Base-by-base conservation (phyloP, 1,140 invertebrate genomes). In the Cyclargus thomasi region DNA sequence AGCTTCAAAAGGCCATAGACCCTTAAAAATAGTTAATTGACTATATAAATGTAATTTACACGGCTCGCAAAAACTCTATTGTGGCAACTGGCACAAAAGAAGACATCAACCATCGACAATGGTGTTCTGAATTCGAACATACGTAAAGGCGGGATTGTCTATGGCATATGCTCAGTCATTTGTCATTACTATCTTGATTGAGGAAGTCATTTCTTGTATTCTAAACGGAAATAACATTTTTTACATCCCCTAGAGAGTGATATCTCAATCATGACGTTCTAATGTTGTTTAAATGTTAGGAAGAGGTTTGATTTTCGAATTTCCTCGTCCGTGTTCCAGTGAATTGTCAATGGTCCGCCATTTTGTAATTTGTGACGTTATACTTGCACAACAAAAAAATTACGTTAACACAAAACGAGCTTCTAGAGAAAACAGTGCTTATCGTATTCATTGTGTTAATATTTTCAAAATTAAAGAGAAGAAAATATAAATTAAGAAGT, bases 161-260 rank as follows among this genome's bases (percentile, higher is more conserved):
- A 82, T 87, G 82, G 75, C 85, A 89, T 84, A 89, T 86, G 83
- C 74, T 82, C 83, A 77, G 79, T 83, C 83, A 88, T 90, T 88
- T 85, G 86, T 90, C 86, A 88, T 81, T 83, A 76, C 63, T 74
- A 72, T 75, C 75, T 84, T 90, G 88, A 90, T 88, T 90, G 85
- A 90, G 88, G 88, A 90, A 90, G 88, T 86, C 76, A 88, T 90
- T 88, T 86, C 81, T 85, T 72, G 78, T 80, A 67, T 81, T 82
- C 72, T 74, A 72, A 88, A 82, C 86, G 88, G 86, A 90, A 86
- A 86, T 86, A 83, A 79, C 79, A 77, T 85, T 85, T 86, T 90
- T 88, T 87, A 80, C 78, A 81, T 82, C 81, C 83, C 73, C 68
- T 6, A 70, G 76, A 77, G 75, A 69, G 70, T 72, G 69, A 81